Evolutionary conservation across 2,888 invertebrate species (phyloP).

Genomic region (Tenthredo distinguenda): DNA sequence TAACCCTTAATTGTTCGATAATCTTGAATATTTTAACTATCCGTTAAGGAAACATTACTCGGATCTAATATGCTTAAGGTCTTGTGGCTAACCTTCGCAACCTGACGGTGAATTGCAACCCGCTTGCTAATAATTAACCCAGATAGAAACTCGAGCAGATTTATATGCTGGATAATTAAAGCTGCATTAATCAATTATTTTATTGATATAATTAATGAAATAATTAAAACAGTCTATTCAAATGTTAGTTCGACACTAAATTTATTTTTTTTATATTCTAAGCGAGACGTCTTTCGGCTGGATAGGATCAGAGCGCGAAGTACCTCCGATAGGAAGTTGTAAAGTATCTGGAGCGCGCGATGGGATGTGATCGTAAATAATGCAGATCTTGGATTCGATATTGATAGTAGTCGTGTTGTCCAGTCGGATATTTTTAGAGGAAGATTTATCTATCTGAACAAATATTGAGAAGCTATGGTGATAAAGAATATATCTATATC

Average conservation of each 20-base stretch:
- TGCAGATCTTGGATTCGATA: neutral
- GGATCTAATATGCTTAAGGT: neutral
- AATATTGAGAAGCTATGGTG: neutral
- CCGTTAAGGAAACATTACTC: neutral
- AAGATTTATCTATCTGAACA: neutral
- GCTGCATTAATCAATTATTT: neutral
- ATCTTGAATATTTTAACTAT: neutral
- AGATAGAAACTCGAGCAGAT: neutral
- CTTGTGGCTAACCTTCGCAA: conserved; percentile 9
- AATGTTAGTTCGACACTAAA: neutral
- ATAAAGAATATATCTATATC: neutral
- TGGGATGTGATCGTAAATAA: conserved; percentile 9
- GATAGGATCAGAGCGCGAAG: neutral
- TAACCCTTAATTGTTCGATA: neutral
- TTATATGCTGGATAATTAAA: neutral
- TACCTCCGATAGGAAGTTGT: neutral
- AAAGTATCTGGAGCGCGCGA: neutral
- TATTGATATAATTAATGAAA: neutral
- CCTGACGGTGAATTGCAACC: neutral
- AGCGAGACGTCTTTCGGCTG: neutral
- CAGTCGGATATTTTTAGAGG: neutral
- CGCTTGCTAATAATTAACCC: neutral
- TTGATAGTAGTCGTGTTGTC: neutral
- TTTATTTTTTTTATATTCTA: neutral
- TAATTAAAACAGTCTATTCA: neutral